Evolutionary conservation across 1,140 invertebrate species (phyloP).

Genomic region (Zophobas morio): DNA sequence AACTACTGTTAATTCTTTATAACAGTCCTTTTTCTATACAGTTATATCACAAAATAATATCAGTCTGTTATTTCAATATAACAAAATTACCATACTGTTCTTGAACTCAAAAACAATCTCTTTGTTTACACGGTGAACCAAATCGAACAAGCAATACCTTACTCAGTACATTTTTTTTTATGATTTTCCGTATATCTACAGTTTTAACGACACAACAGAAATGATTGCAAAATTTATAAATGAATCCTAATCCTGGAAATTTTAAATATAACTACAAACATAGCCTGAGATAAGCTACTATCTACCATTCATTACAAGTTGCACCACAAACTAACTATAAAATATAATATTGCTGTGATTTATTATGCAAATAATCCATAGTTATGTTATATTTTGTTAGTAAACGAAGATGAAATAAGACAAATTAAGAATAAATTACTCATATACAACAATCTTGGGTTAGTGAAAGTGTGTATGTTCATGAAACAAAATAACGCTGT

Average conservation of each 20-base stretch:
- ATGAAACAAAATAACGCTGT: no score
- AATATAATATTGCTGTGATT: not conserved
- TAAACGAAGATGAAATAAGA: no score
- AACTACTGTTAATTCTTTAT: constrained; percentile 28
- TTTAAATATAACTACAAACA: no score
- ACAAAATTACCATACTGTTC: constrained; percentile 29
- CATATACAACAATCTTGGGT: constrained; percentile 6
- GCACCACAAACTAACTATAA: not conserved
- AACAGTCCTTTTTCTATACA: constrained; percentile 22
- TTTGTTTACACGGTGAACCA: not conserved
- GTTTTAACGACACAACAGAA: no score
- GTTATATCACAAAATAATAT: constrained; percentile 49
- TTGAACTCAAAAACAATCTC: constrained; percentile 18
- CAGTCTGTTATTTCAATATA: constrained; percentile 47
- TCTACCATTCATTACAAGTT: no score
- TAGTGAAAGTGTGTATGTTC: not conserved
- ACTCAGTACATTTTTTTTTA: no score
- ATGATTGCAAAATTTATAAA: no score
- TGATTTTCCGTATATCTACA: no score
- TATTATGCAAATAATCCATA: not conserved
- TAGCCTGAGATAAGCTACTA: no score
- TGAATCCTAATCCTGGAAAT: no score
- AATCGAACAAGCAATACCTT: no score
- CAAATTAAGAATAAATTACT: not conserved
- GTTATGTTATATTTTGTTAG: not conserved